Percentiles rank a stretch among this genome's conserved stretches.
Evolutionary conservation across 2,113 vertebrate species (phyloP).

Genomic region (Rousettus leschenaultii): DNA sequence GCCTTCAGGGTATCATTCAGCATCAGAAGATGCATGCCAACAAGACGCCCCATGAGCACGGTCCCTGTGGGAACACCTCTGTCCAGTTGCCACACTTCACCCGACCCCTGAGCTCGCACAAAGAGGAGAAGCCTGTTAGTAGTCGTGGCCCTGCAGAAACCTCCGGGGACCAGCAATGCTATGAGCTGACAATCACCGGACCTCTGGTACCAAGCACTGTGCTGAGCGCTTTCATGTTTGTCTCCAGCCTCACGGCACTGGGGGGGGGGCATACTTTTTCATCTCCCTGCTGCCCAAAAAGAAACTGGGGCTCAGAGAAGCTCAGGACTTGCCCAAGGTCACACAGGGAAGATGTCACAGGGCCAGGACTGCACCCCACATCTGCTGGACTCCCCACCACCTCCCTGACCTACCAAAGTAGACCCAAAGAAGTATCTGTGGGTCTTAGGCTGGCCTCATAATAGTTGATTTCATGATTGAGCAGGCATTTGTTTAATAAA

Average conservation of each 20-base stretch:
- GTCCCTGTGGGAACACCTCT: neutral
- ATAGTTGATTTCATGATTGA: neutral
- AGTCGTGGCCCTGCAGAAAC: fast-evolving
- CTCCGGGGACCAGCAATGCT: fast-evolving
- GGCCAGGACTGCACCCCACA: neutral
- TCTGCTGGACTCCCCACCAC: too few species aligned
- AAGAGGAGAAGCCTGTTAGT: neutral
- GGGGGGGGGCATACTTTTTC: fast-evolving
- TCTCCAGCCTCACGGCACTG: fast-evolving
- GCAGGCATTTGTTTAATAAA: neutral
- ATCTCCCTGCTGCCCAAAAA: fast-evolving
- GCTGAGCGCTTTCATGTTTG: fast-evolving
- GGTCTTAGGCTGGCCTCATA: neutral
- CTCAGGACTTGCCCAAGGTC: neutral
- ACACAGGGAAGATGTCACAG: neutral
- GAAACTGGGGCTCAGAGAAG: neutral
- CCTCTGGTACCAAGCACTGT: fast-evolving
- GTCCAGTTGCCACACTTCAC: neutral
- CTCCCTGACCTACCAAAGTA: neutral
- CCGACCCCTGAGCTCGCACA: neutral
- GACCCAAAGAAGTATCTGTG: neutral
- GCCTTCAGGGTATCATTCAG: conserved; percentile 47
- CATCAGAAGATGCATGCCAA: neutral
- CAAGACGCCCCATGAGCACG: neutral
- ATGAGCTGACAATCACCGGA: fast-evolving